Evolutionary conservation across 2,113 vertebrate species (phyloP).

Genomic region (Silurus meridionalis): DNA sequence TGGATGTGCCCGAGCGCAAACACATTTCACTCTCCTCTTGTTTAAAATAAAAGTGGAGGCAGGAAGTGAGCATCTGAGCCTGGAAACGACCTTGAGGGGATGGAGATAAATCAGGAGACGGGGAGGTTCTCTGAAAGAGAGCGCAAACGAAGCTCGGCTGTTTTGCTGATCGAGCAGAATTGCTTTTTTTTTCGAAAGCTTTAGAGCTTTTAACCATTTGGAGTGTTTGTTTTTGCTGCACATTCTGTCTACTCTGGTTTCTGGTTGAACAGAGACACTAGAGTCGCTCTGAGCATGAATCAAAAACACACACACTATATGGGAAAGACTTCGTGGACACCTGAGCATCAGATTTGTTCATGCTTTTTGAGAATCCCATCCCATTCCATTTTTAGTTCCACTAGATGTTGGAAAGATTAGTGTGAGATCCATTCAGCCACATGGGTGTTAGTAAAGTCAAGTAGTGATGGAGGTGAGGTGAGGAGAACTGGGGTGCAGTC

Average conservation of each 20-base stretch:
- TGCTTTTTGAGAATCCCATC: too few species aligned
- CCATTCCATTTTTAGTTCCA: not conserved
- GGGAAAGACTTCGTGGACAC: too few species aligned
- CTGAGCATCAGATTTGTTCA: too few species aligned
- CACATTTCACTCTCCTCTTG: conserved; percentile 30
- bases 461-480: too few species aligned
- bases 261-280: not conserved
- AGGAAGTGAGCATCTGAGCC: conserved; percentile 42
- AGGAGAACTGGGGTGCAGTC: too few species aligned
- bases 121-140: not conserved
- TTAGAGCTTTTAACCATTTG: not conserved
- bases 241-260: not conserved
- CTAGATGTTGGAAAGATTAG: too few species aligned
- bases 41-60: conserved; percentile 40
- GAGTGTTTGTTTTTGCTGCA: not conserved
- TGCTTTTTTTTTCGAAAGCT: not conserved
- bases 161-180: conserved; percentile 5
- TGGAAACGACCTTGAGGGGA: conserved; percentile 43
- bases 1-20: not conserved
- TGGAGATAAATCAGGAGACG: conserved; percentile 37
- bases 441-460: too few species aligned
- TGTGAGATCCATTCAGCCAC: too few species aligned
- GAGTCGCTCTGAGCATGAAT: not conserved
- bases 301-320: too few species aligned
- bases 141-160: not conserved